Conservation (phyloP, 1,140 invertebrate species). For the Bombus cullumanus region DNA sequence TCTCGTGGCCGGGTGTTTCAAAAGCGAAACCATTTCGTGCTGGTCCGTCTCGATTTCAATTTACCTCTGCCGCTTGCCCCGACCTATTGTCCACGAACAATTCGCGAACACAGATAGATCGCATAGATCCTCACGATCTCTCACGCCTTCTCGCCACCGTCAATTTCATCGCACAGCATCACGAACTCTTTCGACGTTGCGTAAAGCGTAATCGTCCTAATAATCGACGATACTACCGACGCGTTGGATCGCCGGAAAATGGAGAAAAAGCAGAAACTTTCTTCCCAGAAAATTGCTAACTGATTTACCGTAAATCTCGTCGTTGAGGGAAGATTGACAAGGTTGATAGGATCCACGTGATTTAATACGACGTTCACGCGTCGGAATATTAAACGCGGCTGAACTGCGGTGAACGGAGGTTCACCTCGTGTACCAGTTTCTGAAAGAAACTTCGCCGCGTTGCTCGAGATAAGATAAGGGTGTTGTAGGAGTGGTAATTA, state of each 20-base stretch:
- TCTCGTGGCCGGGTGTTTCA: conserved; percentile 40
- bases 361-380: conserved; percentile 3
- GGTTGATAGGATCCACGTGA: neutral
- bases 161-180: conserved; percentile 7
- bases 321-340: neutral
- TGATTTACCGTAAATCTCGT: neutral
- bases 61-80: neutral
- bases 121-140: conserved; percentile 21
- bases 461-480: conserved; percentile 45
- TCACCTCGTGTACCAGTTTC: conserved; percentile 15
- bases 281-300: neutral
- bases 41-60: conserved; percentile 36
- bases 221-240: conserved; percentile 1
- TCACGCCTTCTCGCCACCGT: conserved; percentile 31
- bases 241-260: neutral
- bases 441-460: conserved; percentile 17
- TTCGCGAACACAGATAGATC: neutral
- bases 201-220: conserved; percentile 15
- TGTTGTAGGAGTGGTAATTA: conserved; percentile 45
- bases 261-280: neutral
- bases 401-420: neutral
- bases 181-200: neutral
- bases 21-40: conserved; percentile 41
- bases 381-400: neutral
- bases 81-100: conserved; percentile 37